These are phyloP conservation scores for Idaea straminata DNA, from an alignment of 2,888 invertebrate species.

Conservation along the genomic window DNA sequence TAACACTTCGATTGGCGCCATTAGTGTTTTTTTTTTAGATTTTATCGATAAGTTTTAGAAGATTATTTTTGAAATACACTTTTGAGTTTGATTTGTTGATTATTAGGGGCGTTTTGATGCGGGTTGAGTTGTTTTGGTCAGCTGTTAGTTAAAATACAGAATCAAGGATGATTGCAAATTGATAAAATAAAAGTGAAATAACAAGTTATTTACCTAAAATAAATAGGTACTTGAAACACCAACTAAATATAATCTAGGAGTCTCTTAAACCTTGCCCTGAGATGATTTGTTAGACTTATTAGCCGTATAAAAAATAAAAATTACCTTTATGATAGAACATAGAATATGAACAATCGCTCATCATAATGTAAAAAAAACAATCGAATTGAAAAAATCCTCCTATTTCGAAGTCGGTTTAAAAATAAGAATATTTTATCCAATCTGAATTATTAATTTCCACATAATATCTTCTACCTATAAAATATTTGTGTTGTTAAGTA, in stretches of 20 bases:
- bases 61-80: neutral
- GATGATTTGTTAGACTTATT: too few relatives aligned
- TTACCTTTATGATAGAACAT: too few relatives aligned
- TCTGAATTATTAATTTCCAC: slow-evolving; percentile 10
- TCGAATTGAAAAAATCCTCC: neutral
- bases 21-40: slow-evolving; percentile 31
- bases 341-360: too few relatives aligned
- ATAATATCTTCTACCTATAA: neutral
- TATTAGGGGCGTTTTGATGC: neutral
- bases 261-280: too few relatives aligned
- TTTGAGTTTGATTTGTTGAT: neutral
- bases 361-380: neutral
- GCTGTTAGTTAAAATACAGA: neutral
- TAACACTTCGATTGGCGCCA: slow-evolving; percentile 67
- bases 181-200: too few relatives aligned
- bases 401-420: neutral
- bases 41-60: slow-evolving; percentile 15
- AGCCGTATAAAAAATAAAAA: too few relatives aligned
- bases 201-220: too few relatives aligned
- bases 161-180: neutral
- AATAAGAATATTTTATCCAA: slow-evolving; percentile 8
- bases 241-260: too few relatives aligned
- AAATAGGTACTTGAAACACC: too few relatives aligned
- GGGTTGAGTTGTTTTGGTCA: neutral
- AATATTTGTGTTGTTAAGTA: neutral